Evolutionary conservation across 2,888 invertebrate genomes (phyloP).

Genomic region (Azorinus chamasolen): DNA sequence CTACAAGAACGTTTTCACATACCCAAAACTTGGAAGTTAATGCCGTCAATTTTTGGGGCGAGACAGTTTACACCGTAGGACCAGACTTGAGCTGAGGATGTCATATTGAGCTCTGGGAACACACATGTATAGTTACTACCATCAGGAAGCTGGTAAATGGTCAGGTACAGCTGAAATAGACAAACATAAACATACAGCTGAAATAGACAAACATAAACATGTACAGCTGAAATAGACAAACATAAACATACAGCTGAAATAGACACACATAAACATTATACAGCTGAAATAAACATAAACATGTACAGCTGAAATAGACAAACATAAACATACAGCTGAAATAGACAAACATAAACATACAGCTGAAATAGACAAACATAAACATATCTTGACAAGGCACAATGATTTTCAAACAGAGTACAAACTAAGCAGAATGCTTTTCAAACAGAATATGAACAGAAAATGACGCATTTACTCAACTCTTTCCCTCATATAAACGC

Average conservation of each 20-base stretch:
- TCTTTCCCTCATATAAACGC: no score
- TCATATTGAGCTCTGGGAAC: slow-evolving; percentile 77
- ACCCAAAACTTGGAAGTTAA: no score
- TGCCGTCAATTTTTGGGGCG: slow-evolving; percentile 72
- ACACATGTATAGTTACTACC: slow-evolving; percentile 82
- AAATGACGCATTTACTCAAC: no score
- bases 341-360: no score
- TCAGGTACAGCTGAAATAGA: slow-evolving; percentile 77
- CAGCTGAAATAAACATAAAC: slow-evolving; percentile 68
- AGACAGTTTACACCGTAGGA: slow-evolving; percentile 76
- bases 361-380: no score
- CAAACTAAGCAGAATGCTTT: no score
- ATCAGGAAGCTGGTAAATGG: slow-evolving; percentile 76
- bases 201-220: slow-evolving; percentile 33
- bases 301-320: neutral
- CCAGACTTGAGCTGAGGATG: slow-evolving; percentile 72
- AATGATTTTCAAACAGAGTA: no score
- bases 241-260: neutral
- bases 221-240: slow-evolving; percentile 72
- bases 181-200: neutral
- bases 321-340: no score
- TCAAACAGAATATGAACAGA: neutral
- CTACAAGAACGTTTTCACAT: no score
- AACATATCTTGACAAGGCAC: neutral
- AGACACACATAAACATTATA: slow-evolving; percentile 51